Evolutionary conservation across 2,888 invertebrate genomes (phyloP).

Genomic region (Oscheius sp.): DNA sequence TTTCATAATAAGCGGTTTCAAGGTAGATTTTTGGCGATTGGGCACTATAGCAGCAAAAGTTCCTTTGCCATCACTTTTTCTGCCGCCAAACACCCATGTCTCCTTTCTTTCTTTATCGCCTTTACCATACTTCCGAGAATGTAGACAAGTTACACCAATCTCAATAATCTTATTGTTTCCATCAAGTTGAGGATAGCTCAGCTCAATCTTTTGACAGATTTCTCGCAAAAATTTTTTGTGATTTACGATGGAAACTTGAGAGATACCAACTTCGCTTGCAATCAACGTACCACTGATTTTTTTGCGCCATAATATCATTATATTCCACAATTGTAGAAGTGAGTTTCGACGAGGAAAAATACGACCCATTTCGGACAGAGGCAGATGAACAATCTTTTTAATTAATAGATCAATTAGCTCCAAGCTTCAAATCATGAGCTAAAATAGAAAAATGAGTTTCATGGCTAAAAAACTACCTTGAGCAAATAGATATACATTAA

Average conservation of each 20-base stretch:
- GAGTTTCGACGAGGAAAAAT: not conserved
- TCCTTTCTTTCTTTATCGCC: not conserved
- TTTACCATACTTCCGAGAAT: not conserved
- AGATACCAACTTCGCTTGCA: not conserved
- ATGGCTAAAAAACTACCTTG: too few species aligned
- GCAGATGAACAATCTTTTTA: not conserved
- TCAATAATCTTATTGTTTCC: not conserved
- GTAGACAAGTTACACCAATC: not conserved
- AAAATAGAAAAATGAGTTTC: too few species aligned
- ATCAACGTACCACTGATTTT: not conserved
- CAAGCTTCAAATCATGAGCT: too few species aligned
- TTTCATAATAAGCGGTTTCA: too few species aligned
- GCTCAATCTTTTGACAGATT: not conserved
- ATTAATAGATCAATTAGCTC: too few species aligned
- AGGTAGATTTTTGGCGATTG: too few species aligned
- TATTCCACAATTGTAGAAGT: not conserved
- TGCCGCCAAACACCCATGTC: too few species aligned
- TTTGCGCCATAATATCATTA: not conserved
- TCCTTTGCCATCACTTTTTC: too few species aligned
- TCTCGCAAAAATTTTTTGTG: not conserved
- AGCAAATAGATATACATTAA: too few species aligned
- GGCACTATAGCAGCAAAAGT: too few species aligned
- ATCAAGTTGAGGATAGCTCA: not conserved
- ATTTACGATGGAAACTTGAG: not conserved
- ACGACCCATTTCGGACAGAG: not conserved